These are phyloP conservation scores for Polyommatus iphigenia DNA, from an alignment of 2,888 invertebrate genomes.

Conservation along the genomic window DNA sequence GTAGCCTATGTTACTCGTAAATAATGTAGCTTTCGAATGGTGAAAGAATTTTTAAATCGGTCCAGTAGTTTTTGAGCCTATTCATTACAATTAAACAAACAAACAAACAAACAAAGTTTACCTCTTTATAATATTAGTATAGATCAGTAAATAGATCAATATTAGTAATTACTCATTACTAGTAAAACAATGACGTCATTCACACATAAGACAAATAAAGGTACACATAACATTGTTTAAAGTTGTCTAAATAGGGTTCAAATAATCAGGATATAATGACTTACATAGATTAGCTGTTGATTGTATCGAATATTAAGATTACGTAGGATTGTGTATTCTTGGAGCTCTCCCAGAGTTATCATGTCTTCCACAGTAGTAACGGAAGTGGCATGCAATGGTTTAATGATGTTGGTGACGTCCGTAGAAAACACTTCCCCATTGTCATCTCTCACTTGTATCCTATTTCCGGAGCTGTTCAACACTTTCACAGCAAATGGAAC, in stretches of 20 bases:
- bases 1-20: too few relatives aligned
- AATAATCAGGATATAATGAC: constrained; percentile 52
- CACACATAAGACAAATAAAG: not conserved
- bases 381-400: constrained; percentile 89
- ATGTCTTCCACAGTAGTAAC: constrained; percentile 94
- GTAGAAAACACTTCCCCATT: constrained; percentile 87
- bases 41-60: too few relatives aligned
- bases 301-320: constrained; percentile 94
- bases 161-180: not conserved
- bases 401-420: constrained; percentile 81
- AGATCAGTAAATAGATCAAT: too few relatives aligned
- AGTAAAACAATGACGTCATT: constrained; percentile 2
- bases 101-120: too few relatives aligned
- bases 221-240: not conserved
- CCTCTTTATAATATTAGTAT: too few relatives aligned
- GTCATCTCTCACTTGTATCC: constrained; percentile 90
- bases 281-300: constrained; percentile 94
- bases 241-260: not conserved
- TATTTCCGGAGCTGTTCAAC: constrained; percentile 86
- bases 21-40: too few relatives aligned
- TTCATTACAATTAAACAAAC: too few relatives aligned
- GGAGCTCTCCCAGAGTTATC: constrained; percentile 96
- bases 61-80: too few relatives aligned
- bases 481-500: constrained; percentile 93
- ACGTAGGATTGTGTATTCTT: constrained; percentile 95